A percentile compares a stretch with the other conserved stretches of the same genome.
Evolutionary conservation across 2,797 vertebrate species (phyloP).

Genomic region (Esox lucius): DNA sequence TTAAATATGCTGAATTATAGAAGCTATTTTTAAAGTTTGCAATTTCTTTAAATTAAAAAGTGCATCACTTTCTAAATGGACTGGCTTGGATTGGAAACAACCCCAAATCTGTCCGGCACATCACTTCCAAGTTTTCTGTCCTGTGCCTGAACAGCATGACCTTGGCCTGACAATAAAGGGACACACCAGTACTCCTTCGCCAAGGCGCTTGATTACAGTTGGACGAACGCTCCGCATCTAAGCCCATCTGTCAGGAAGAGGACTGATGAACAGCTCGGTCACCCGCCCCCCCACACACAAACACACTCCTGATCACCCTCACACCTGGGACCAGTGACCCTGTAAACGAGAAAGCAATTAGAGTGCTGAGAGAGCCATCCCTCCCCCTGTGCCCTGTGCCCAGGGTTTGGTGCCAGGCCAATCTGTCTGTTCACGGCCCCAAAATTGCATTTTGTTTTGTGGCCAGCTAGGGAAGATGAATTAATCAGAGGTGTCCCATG

Average conservation of each 20-base stretch:
- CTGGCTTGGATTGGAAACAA: no score
- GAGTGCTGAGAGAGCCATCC: constrained; percentile 3
- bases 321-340: constrained; percentile 44
- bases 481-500: neutral
- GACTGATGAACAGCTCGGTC: constrained; percentile 44
- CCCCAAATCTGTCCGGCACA: neutral
- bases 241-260: constrained; percentile 44
- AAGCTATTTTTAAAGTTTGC: no score
- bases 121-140: neutral
- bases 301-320: neutral
- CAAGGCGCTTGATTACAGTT: neutral
- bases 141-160: neutral
- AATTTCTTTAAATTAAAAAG: no score
- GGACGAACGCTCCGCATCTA: neutral
- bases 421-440: constrained; percentile 19
- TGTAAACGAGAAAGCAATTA: constrained; percentile 42
- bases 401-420: constrained; percentile 1
- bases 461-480: constrained; percentile 2
- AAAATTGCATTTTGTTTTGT: constrained; percentile 21
- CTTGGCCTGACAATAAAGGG: neutral
- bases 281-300: constrained; percentile 28
- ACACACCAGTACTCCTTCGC: neutral
- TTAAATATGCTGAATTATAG: no score
- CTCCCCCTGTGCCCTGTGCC: constrained; percentile 9
- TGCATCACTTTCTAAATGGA: no score